Evolutionary conservation across 2,113 vertebrate species (phyloP).

Genomic region (Chionodraco myersi): DNA sequence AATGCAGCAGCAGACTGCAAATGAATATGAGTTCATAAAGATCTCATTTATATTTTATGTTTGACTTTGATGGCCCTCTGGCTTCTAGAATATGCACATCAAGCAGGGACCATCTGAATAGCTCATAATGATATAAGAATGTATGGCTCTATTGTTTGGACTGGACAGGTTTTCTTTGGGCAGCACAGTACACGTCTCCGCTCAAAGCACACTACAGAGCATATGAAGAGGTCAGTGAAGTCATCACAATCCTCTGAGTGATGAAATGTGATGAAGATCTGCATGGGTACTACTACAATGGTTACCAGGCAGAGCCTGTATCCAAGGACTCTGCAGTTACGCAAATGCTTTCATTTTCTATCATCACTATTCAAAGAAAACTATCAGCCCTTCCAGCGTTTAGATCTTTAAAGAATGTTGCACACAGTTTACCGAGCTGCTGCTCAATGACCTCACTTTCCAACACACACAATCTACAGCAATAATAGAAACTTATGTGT

Average conservation of each 20-base stretch:
- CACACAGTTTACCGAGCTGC: constrained; percentile 12
- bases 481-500: constrained; percentile 21
- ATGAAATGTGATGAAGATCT: constrained; percentile 18
- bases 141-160: constrained; percentile 54
- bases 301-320: constrained; percentile 2
- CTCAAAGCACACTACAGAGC: constrained; percentile 24
- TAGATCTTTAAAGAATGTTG: background rate
- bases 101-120: constrained; percentile 50
- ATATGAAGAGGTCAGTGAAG: constrained; percentile 25
- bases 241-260: background rate
- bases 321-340: constrained; percentile 1
- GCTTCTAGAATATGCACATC: constrained; percentile 61
- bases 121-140: constrained; percentile 65
- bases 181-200: background rate
- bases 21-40: constrained; percentile 70
- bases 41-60: constrained; percentile 74
- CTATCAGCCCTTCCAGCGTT: background rate
- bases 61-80: constrained; percentile 66
- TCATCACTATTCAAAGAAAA: constrained; percentile 6
- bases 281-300: constrained; percentile 6
- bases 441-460: constrained; percentile 34
- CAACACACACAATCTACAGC: background rate
- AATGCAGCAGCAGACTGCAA: constrained; percentile 61
- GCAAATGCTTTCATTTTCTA: constrained; percentile 25
- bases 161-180: constrained; percentile 43